Conservation (phyloP, 1,140 invertebrate species). For the Cyclina sinensis region DNA sequence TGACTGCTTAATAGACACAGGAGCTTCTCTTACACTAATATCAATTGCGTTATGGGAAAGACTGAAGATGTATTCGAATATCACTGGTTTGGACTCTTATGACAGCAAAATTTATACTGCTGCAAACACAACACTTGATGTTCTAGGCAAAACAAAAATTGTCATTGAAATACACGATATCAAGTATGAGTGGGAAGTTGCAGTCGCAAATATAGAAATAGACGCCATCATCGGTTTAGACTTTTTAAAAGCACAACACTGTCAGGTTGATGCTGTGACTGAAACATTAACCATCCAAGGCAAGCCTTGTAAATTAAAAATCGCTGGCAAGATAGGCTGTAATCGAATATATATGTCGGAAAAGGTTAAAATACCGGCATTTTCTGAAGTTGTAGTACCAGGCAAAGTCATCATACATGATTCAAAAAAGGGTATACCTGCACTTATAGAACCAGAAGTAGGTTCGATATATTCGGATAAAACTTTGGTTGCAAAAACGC, state of each 20-base stretch:
- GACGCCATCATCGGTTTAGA: slow-evolving; percentile 41
- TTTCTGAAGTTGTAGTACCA: neutral
- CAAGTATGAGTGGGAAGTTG: neutral
- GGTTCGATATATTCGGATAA: neutral
- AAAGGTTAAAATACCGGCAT: neutral
- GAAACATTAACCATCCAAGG: neutral
- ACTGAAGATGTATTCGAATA: neutral
- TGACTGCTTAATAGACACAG: slow-evolving; percentile 26
- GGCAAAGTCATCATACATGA: neutral
- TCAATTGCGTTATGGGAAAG: neutral
- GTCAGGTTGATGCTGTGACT: neutral
- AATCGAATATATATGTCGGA: neutral
- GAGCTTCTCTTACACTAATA: slow-evolving; percentile 22
- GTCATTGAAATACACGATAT: neutral
- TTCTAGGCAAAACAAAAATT: slow-evolving; percentile 34
- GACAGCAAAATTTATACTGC: neutral
- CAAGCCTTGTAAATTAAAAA: neutral
- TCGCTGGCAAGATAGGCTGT: slow-evolving; percentile 38
- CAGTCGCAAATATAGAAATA: neutral
- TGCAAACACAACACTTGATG: neutral
- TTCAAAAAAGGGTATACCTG: too few species aligned
- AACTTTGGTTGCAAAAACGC: neutral
- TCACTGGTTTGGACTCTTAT: neutral
- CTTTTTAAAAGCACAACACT: neutral
- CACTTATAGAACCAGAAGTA: neutral